These are phyloP conservation scores for Chloebia gouldiae DNA, from an alignment of 2,113 vertebrate species.

Conservation along the genomic window DNA sequence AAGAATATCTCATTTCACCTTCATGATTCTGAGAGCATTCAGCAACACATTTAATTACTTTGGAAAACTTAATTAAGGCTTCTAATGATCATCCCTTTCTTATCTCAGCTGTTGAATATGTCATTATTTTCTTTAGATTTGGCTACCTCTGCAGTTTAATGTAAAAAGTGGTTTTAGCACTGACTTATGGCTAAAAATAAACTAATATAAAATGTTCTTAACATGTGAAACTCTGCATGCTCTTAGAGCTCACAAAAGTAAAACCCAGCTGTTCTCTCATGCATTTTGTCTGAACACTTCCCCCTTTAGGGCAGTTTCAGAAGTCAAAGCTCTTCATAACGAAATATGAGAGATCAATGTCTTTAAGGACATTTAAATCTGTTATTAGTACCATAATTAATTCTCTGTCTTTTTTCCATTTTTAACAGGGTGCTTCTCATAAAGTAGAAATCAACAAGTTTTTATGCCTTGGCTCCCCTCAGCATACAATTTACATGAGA, in stretches of 20 bases:
- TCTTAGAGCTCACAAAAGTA: background rate
- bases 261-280: background rate
- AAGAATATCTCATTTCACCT: background rate
- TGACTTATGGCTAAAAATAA: background rate
- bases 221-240: background rate
- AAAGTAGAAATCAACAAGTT: background rate
- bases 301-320: background rate
- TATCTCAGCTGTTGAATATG: background rate
- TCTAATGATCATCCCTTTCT: background rate
- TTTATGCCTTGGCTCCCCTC: background rate
- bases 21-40: background rate
- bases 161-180: background rate
- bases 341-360: background rate
- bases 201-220: background rate
- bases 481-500: background rate
- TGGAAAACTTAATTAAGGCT: background rate
- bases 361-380: background rate
- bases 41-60: background rate
- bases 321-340: background rate
- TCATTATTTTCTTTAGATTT: background rate
- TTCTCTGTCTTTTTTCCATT: background rate
- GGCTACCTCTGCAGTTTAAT: background rate
- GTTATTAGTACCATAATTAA: background rate
- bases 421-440: background rate
- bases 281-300: background rate